Evolutionary conservation across 64 coral and sea anemone genomes (phyloP), one percentile per base, ranked within the genome.

Genomic region (Montipora capricornis): DNA sequence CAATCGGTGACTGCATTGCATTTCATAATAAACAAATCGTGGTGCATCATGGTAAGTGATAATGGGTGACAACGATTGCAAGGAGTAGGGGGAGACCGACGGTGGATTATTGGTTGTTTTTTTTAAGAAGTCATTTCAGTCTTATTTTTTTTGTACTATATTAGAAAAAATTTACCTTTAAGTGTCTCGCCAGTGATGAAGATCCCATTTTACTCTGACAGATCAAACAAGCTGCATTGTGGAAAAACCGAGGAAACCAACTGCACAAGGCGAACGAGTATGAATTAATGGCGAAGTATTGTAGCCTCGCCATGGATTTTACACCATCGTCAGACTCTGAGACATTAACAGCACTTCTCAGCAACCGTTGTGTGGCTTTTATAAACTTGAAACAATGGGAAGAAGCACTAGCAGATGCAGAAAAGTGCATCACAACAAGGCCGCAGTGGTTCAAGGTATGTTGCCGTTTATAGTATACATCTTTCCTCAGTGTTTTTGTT

Each of bases 391-490:
- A 68, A 44, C 73, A 66, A 17, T 88, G 74, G 62, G 4, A 73
- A 4, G 46, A 87, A 44, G 92, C 92, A 12, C 46, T 93, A 5
- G 64, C 8, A 88, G 92, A 93, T 69, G 92, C 92, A 20, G 29
- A 93, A 7, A 29, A 55, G 61, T 88, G 92, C 68, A 87, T 15
- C 75, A 88, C 78, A 61, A 79, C 49, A 6, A 93, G 68, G 20
- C 92, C 92, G 11, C 20, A 49, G 11, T 93, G 92, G 92, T 93
- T 87, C 60, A 92, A 68, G 49, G 90, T 92, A 14, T 20, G 73
- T 44, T 12, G 20, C 2, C 1, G 37, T 37, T 37, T 37, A 37
- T 0, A 37, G 37, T 37, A 37, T 37, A 37, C 37, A 2, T 37
- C 37, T 37, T 37, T 37, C 29, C 29, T 1, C n/a, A n/a, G n/a